These are phyloP conservation scores for Linurgus olivaceus DNA, from an alignment of 2,797 vertebrate species.

Conservation along the genomic window DNA sequence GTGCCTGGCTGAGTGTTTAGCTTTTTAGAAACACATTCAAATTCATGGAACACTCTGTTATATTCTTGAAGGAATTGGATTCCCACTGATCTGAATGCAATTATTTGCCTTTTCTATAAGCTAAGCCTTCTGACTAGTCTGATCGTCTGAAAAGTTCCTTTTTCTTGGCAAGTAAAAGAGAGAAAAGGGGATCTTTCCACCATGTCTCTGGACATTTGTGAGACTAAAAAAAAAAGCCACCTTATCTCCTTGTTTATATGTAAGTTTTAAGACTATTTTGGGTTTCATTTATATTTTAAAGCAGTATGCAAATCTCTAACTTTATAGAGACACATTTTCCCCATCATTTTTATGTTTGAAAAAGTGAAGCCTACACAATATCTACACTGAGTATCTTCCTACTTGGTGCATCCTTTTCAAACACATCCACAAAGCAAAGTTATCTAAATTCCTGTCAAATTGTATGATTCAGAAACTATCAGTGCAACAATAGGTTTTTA, in stretches of 20 bases:
- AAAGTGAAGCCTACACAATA: neutral
- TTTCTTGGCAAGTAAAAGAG: neutral
- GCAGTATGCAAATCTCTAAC: neutral
- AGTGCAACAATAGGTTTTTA: neutral
- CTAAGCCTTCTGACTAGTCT: neutral
- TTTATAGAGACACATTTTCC: neutral
- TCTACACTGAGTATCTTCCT: accelerated
- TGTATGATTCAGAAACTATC: neutral
- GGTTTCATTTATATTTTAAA: neutral
- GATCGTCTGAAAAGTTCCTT: accelerated
- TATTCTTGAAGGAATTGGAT: neutral
- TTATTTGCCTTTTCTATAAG: neutral
- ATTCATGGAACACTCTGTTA: neutral
- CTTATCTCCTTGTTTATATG: neutral
- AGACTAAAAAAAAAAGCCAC: neutral
- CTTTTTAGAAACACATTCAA: neutral
- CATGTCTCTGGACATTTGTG: neutral
- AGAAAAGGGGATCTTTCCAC: neutral
- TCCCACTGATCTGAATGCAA: neutral
- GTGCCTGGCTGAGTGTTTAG: neutral
- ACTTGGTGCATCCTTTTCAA: neutral
- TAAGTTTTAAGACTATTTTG: neutral
- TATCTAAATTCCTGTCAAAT: neutral
- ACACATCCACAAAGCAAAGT: neutral
- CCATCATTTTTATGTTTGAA: neutral